Base-by-base conservation (phyloP, 2,888 invertebrate species). In the Eupithecia inturbata region DNA sequence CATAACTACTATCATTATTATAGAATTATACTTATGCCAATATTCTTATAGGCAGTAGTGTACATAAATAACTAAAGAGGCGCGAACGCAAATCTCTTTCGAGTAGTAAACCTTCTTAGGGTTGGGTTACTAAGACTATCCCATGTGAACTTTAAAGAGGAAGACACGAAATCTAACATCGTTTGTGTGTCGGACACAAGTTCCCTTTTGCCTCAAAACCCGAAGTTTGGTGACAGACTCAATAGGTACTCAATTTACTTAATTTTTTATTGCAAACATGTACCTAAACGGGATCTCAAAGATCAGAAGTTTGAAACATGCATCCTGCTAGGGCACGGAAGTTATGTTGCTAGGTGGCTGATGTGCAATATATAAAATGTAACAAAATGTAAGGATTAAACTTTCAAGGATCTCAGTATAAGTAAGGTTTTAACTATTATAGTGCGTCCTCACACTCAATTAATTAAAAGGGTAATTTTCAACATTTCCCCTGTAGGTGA, bases 31-130 rank as follows among this genome's bases (percentile, higher is more conserved):
- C 14, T 60, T 60, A 53, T 60, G 31, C 28, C 31, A 31, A 31
- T 62, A 62, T 62, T 31, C 31, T 62, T 31, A 62, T 31, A 31
- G 31, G 62, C 16, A 62, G 57, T 26, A 57, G 31, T 19, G 4
- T 62, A 31, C 31, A 19, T 16, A 19, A 64, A 64, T 64, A 36
- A 12, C 10, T 31, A 12, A 62, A 64, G n/a, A 36, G 36, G 36
- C 12, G n/a, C 33, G 2, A 64, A 64, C 10, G 36, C 36, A 64
- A 33, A 64, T 36, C 33, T 36, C 64, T 36, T 64, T 64, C 33
- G 12, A 70, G 63, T 70, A 45, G 62, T 49, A 70, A 70, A 70
- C 62, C 63, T 64, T 36, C 64, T 33, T 31, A 63, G 12, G 63
- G 33, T 33, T 63, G 63, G 63, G n/a, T 64, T 64, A 64, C 64